These are phyloP conservation scores for Limenitis camilla DNA, from an alignment of 2,888 invertebrate species.

Conservation along the genomic window DNA sequence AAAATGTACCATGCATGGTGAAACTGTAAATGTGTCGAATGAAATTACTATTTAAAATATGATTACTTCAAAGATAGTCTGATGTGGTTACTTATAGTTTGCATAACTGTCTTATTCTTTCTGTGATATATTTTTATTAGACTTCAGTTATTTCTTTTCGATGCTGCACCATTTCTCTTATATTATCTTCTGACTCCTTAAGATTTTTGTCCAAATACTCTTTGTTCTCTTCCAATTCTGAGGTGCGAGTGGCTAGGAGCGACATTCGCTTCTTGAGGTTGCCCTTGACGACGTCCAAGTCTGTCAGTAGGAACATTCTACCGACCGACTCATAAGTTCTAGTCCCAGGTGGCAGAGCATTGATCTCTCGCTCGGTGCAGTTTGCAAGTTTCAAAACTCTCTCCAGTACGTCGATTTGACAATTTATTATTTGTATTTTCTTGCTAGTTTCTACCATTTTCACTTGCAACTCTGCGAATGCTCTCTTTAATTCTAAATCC, in stretches of 20 bases:
- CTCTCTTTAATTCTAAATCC: constrained; percentile 78
- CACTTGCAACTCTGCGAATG: constrained; percentile 86
- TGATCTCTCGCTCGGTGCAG: constrained; percentile 80
- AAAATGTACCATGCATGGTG: too few relatives aligned
- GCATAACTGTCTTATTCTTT: too few relatives aligned
- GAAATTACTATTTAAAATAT: too few relatives aligned
- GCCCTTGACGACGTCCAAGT: constrained; percentile 76
- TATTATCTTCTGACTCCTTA: constrained; percentile 88
- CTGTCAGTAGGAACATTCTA: constrained; percentile 86
- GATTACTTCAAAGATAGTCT: too few relatives aligned
- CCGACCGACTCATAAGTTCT: constrained; percentile 88
- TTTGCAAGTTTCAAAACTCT: constrained; percentile 80
- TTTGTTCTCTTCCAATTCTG: constrained; percentile 83
- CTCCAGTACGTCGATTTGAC: constrained; percentile 82
- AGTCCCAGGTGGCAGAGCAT: constrained; percentile 75
- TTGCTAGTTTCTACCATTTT: constrained; percentile 88
- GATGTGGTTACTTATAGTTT: too few relatives aligned
- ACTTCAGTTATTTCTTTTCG: constrained; percentile 68
- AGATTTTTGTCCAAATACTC: constrained; percentile 85
- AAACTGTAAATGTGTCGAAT: too few relatives aligned
- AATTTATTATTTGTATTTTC: constrained; percentile 84
- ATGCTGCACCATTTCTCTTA: constrained; percentile 87
- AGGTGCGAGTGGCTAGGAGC: constrained; percentile 78
- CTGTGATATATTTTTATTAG: constrained; percentile 22
- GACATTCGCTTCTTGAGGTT: constrained; percentile 77